Evolutionary conservation across 2,797 vertebrate genomes (phyloP), one percentile per base, ranked within the genome.

Genomic region (Sebastolobus alascanus): DNA sequence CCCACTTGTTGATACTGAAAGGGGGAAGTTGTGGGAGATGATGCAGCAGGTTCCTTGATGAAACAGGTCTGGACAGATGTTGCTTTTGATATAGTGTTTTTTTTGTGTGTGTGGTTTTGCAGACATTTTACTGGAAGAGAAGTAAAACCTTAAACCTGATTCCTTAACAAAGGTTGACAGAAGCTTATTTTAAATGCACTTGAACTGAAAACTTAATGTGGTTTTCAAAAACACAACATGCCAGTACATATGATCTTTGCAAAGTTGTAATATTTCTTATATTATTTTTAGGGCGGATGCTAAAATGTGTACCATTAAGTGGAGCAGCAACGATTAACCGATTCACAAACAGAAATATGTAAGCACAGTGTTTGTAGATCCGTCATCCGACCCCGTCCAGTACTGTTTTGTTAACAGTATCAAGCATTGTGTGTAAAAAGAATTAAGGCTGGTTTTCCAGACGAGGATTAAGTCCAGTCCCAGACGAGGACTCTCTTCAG

Each of bases 11-110:
- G 46, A 37, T 37, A 35, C 13, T 40, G 0, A 50, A 60, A 69
- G 31, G 69, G 69, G 75, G 90, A 92, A 90, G 86, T 78, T 37
- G 68, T 16, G 25, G 33, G 12, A 1, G 7, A 35, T 14, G 7
- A 8, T 67, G 72, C n/a, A 69, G 59, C 74, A n/a, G 1, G 64
- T 74, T 81, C 14, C 54, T 52, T 31, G 10, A 64, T 68, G 40
- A 83, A 83, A 84, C 43, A 2, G 3, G 16, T 10, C 25, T 66
- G 40, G 10, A 58, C 55, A 6, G n/a, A 8, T 8, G 29, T 13
- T 35, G 64, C 20, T 54, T 63, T 66, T 40, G 33, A 25, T 70
- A 14, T 29, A 52, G 35, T n/a, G 5, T 6, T 16, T 6, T 33
- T 0, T 43, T 2, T 46, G 27, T 27, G n/a, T 20, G 65, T 37